A percentile compares a stretch with the other conserved stretches of the same genome.
phyloP scores from a whole-genome alignment of 2,888 invertebrate genomes.

The Tetranychus truncatus region DNA sequence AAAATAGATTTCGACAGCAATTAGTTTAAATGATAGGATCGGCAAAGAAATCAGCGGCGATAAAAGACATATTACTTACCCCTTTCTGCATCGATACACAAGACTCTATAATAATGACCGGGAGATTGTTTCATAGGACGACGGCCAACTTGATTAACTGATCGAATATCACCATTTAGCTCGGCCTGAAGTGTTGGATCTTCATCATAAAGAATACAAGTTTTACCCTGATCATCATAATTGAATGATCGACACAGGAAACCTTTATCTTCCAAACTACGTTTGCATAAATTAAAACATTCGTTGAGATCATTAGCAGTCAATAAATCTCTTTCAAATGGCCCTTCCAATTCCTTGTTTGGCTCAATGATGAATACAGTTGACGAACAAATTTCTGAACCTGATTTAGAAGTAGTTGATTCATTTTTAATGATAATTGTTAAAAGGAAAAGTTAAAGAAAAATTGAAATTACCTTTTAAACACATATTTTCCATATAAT shows the following conservation, averaged over 20 bases:
- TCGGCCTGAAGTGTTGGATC: slow-evolving; percentile 35
- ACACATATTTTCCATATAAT: slow-evolving; percentile 77
- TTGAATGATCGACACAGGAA: slow-evolving; percentile 46
- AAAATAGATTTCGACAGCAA: background rate
- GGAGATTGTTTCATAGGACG: slow-evolving; percentile 24
- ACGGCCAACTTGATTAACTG: slow-evolving; percentile 10
- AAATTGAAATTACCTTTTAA: slow-evolving; percentile 47
- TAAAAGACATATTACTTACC: slow-evolving; percentile 7
- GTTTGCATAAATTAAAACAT: slow-evolving; percentile 26
- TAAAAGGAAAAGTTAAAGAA: background rate
- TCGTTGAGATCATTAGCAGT: slow-evolving; percentile 25
- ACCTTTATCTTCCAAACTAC: slow-evolving; percentile 26
- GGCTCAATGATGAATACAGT: slow-evolving; percentile 27
- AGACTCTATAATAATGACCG: slow-evolving; percentile 27
- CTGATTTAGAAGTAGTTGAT: background rate
- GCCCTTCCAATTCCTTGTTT: slow-evolving; percentile 26
- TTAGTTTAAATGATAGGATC: background rate
- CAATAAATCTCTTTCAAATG: slow-evolving; percentile 26
- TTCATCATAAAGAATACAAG: slow-evolving; percentile 74
- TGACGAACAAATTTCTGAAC: slow-evolving; percentile 24
- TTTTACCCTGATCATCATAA: slow-evolving; percentile 65
- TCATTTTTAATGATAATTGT: background rate
- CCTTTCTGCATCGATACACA: slow-evolving; percentile 27
- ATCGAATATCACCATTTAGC: slow-evolving; percentile 43
- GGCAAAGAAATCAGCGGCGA: background rate